These are phyloP conservation scores for Tenualosa thibaudeaui DNA, from an alignment of 2,797 vertebrate species.

Conservation along the genomic window DNA sequence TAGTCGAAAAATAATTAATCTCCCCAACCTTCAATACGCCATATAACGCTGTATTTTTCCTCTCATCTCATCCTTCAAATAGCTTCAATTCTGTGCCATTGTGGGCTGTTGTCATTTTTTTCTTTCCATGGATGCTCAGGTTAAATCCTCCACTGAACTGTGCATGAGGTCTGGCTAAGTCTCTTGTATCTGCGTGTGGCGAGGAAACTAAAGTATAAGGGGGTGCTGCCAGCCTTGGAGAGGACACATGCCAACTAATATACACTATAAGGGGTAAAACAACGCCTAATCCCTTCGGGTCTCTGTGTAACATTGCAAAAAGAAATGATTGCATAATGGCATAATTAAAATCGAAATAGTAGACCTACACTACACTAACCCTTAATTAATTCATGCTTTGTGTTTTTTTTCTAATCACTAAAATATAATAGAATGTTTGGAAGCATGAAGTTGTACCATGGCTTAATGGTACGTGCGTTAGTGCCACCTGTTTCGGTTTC, in stretches of 20 bases:
- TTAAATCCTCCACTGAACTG: conserved; percentile 68
- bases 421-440: not conserved
- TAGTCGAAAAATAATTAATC: not conserved
- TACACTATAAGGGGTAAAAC: not conserved
- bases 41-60: not conserved
- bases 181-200: conserved; percentile 70
- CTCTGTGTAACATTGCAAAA: not conserved
- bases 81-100: not conserved
- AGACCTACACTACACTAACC: too few relatives aligned
- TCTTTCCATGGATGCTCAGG: conserved; percentile 61
- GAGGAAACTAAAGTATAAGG: conserved; percentile 60
- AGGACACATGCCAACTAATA: conserved; percentile 58
- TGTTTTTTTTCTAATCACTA: too few relatives aligned
- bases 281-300: not conserved
- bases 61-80: not conserved
- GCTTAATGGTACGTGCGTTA: not conserved
- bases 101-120: conserved; percentile 50
- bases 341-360: too few relatives aligned
- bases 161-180: conserved; percentile 64
- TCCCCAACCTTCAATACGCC: not conserved
- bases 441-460: not conserved
- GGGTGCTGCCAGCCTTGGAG: conserved; percentile 60
- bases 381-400: too few relatives aligned
- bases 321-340: not conserved
- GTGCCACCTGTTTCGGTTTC: conserved; percentile 54